These are phyloP conservation scores for Gobionotothen gibberifrons DNA, from an alignment of 2,797 vertebrate species.

Conservation along the genomic window DNA sequence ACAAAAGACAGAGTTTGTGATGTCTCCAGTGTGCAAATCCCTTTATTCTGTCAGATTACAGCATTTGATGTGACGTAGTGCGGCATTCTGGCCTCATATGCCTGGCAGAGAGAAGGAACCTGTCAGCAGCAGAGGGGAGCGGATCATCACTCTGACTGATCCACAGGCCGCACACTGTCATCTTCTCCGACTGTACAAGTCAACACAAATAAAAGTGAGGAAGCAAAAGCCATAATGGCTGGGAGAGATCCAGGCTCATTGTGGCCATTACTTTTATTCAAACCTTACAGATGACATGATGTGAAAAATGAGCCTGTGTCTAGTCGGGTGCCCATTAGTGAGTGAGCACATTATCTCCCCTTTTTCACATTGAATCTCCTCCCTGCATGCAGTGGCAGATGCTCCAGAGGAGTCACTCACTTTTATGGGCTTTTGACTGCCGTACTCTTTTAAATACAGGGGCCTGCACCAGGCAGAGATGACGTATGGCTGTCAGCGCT, in stretches of 20 bases:
- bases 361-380: conserved; percentile 92
- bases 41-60: conserved; percentile 96
- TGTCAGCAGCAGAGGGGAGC: conserved; percentile 91
- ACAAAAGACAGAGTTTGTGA: conserved; percentile 98
- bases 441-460: conserved; percentile 81
- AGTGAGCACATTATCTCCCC: conserved; percentile 97
- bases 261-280: conserved; percentile 97
- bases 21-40: conserved; percentile 85
- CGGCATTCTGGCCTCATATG: conserved; percentile 89
- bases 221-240: conserved; percentile 91
- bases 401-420: conserved; percentile 87
- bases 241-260: conserved; percentile 93
- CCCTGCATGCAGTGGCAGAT: conserved; percentile 87
- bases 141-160: conserved; percentile 97
- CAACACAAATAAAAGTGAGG: conserved; percentile 99
- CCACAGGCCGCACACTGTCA: conserved; percentile 92
- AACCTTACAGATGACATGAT: conserved; percentile 98
- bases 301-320: conserved; percentile 99
- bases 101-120: conserved; percentile 91
- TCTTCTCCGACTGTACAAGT: conserved; percentile 96
- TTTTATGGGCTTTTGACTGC: conserved; percentile 86
- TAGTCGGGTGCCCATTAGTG: conserved; percentile 99
- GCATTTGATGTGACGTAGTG: conserved; percentile 95
- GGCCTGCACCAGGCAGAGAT: conserved; percentile 80
- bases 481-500: conserved; percentile 82